Conservation (phyloP, 2,888 invertebrate species). For the Lepetodrilus schrolli region DNA sequence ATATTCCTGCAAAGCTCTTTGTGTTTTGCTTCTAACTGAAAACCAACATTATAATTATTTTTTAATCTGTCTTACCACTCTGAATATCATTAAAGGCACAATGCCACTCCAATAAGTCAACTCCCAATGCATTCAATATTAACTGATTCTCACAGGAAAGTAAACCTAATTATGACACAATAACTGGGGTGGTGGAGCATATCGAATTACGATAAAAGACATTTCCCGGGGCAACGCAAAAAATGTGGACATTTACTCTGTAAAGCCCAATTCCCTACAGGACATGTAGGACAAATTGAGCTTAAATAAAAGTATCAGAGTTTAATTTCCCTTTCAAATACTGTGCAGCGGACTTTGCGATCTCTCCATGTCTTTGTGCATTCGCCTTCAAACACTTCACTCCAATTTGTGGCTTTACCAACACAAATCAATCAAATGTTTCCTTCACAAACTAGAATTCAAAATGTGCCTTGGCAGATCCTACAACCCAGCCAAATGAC, state of each 20-base stretch:
- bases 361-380: neutral
- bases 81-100: too few relatives aligned
- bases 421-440: neutral
- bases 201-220: too few relatives aligned
- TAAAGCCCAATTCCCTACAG: neutral
- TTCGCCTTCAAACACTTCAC: neutral
- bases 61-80: too few relatives aligned
- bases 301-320: neutral
- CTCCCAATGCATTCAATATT: too few relatives aligned
- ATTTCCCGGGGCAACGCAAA: too few relatives aligned
- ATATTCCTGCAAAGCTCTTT: too few relatives aligned
- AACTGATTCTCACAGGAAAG: too few relatives aligned
- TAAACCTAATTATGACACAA: too few relatives aligned
- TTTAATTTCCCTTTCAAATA: conserved; percentile 23
- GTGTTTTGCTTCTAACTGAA: too few relatives aligned
- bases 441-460: neutral
- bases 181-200: too few relatives aligned
- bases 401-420: conserved; percentile 9
- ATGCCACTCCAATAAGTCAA: too few relatives aligned
- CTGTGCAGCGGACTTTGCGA: neutral
- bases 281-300: neutral
- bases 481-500: neutral
- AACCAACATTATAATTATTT: too few relatives aligned
- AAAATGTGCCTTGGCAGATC: neutral
- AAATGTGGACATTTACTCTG: neutral